Evolutionary conservation across 2,888 invertebrate species (phyloP), one percentile per base, ranked within the genome.

Genomic region (Orthonevra nobilis): DNA sequence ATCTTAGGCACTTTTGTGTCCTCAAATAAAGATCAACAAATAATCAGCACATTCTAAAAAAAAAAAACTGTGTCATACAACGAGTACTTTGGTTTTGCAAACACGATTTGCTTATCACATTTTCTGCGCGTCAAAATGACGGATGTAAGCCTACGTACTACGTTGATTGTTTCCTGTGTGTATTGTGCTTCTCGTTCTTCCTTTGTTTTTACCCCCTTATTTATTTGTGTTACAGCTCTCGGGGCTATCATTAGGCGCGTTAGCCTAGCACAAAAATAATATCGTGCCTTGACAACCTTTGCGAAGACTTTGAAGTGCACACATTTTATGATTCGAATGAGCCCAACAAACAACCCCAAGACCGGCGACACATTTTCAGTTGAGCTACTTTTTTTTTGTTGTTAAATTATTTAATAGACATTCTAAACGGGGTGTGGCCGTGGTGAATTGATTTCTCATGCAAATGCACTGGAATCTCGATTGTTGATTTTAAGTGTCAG

Each of bases 231-330:
- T 56, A 46, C 58, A 52, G 36, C 52, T 48, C 30, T 38, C 36
- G 30, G n/a, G 5, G 5, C 23, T 23, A 23, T 23, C 28, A 56
- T 28, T 28, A 30, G n/a, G n/a, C n/a, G n/a, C n/a, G n/a, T n/a
- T n/a, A n/a, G n/a, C n/a, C n/a, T n/a, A n/a, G n/a, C n/a, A n/a
- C n/a, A n/a, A n/a, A n/a, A n/a, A n/a, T n/a, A n/a, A n/a, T n/a
- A n/a, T n/a, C n/a, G n/a, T n/a, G n/a, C n/a, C n/a, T n/a, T n/a
- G n/a, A n/a, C n/a, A n/a, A n/a, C n/a, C n/a, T n/a, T n/a, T n/a
- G n/a, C n/a, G 38, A 74, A 74, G 74, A 61, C 74, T 48, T 74
- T 74, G 15, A 74, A 74, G 61, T 72, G 70, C 60, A 14, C 15
- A 12, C 15, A 60, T 36, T 28, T 20, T 60, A 23, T 46, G 44